Evolutionary conservation across 2,113 vertebrate species (phyloP).

Genomic region (Mohoua ochrocephala): DNA sequence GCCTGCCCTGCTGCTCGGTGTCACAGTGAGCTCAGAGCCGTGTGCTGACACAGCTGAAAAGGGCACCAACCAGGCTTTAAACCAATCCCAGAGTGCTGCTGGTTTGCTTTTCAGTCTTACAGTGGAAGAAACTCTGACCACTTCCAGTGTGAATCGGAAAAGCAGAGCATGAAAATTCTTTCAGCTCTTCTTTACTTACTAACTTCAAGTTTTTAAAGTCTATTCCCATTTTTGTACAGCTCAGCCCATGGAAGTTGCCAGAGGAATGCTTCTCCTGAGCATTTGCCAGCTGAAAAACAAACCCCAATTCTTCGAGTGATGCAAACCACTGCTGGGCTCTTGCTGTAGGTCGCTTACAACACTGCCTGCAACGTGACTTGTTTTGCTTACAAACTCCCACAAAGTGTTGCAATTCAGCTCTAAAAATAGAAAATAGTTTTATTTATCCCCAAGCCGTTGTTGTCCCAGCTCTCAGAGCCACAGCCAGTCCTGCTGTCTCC

Average conservation of each 20-base stretch:
- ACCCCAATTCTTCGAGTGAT: background rate
- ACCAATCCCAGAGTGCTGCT: background rate
- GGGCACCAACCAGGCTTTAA: background rate
- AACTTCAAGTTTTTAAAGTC: background rate
- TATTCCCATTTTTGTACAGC: background rate
- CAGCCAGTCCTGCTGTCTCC: background rate
- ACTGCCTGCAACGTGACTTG: background rate
- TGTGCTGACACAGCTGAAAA: background rate
- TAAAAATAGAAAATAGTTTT: background rate
- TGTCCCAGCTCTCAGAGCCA: background rate
- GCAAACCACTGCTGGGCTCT: background rate
- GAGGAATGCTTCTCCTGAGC: background rate
- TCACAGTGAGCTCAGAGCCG: background rate
- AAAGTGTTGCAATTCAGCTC: background rate
- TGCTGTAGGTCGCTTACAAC: background rate
- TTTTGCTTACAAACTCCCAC: background rate
- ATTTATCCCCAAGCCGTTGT: background rate
- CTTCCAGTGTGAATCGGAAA: background rate
- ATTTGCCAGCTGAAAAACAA: background rate
- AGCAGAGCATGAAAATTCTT: background rate
- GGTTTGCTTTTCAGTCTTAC: background rate
- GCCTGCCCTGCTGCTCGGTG: background rate
- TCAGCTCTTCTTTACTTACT: background rate
- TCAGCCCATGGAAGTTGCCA: background rate
- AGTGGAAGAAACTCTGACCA: fast-evolving